Base-by-base conservation (phyloP, 2,888 invertebrate genomes). In the Aromia moschata region DNA sequence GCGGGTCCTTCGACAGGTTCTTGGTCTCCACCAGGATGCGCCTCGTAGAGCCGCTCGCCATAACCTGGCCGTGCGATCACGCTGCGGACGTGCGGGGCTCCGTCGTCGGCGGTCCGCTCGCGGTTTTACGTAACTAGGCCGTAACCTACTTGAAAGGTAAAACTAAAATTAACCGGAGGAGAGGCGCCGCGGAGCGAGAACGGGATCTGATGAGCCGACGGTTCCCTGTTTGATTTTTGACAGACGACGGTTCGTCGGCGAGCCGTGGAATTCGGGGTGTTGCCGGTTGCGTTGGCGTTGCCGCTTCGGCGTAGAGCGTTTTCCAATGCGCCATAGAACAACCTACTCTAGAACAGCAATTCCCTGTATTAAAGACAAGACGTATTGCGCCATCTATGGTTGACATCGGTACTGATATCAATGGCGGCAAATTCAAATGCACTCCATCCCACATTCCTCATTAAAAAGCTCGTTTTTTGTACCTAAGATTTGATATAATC, bases 21-120 rank as follows among this genome's bases (percentile, higher is more conserved):
- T 96, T 96, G 71, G 98, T 98, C 88, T 98, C 98, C 87, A 98
- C 94, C 81, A 94, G 89, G 82, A 94, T 94, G 84, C 94, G 89
- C 81, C 93, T 87, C 82, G 93, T 92, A 84, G 93, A 71, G 38
- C 73, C 70, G 60, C 69, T 71, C 30, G 76, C 74, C 76, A 76
- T 76, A 67, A 69, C 69, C 70, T 70, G 16, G 11, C 11, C 9
- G 14, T 40, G 18, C 10, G 11, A 25, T 20, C 15, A 25, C 20
- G 20, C 9, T 14, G 20, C n/a, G 10, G 9, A 38, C 9, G 4
- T 15, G 9, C 20, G 3, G 14, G 30, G 16, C 17, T 52, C 3
- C 1, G 37, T 18, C 4, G 15, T 10, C 2, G n/a, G 5, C 5
- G 7, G 38, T 38, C 38, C 30, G 41, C 52, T 41, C 41, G 10